These are phyloP conservation scores for Xyliphius kryptos DNA, from an alignment of 2,113 vertebrate genomes.

Conservation along the genomic window DNA sequence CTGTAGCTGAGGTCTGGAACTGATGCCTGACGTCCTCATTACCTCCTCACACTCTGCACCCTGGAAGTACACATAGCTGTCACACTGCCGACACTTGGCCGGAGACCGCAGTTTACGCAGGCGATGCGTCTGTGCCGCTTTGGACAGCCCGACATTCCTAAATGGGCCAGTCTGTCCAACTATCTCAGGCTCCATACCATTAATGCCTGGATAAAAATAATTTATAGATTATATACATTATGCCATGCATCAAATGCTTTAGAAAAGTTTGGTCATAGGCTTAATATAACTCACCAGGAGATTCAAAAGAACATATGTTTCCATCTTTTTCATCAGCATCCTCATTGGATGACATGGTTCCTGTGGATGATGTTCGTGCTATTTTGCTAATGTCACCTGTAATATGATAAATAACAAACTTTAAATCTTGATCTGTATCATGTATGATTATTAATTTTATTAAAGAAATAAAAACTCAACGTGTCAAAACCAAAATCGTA, in stretches of 20 bases:
- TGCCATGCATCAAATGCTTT: no score
- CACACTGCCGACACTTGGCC: conserved; percentile 89
- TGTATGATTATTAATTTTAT: neutral
- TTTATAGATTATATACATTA: no score
- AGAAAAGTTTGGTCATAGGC: no score
- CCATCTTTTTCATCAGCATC: conserved; percentile 74
- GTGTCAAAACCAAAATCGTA: conserved; percentile 41
- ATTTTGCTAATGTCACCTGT: conserved; percentile 77
- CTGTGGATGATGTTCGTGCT: conserved; percentile 67
- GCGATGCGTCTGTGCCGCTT: conserved; percentile 84
- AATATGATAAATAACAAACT: conserved; percentile 13
- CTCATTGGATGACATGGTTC: conserved; percentile 76
- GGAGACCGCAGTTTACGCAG: conserved; percentile 86
- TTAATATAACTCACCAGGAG: conserved; percentile 58
- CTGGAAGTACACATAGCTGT: conserved; percentile 97
- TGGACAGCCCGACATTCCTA: conserved; percentile 81
- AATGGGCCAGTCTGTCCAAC: conserved; percentile 75
- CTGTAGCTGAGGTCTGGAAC: no score
- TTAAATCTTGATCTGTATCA: no score
- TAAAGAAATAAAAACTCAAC: neutral
- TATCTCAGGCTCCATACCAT: conserved; percentile 71
- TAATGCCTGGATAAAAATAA: conserved; percentile 67
- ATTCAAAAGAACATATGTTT: conserved; percentile 64
- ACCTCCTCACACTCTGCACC: conserved; percentile 97
- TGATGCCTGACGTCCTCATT: conserved; percentile 27